These are phyloP conservation scores for Triplophysa dalaica DNA, from an alignment of 2,113 vertebrate species.

Conservation along the genomic window DNA sequence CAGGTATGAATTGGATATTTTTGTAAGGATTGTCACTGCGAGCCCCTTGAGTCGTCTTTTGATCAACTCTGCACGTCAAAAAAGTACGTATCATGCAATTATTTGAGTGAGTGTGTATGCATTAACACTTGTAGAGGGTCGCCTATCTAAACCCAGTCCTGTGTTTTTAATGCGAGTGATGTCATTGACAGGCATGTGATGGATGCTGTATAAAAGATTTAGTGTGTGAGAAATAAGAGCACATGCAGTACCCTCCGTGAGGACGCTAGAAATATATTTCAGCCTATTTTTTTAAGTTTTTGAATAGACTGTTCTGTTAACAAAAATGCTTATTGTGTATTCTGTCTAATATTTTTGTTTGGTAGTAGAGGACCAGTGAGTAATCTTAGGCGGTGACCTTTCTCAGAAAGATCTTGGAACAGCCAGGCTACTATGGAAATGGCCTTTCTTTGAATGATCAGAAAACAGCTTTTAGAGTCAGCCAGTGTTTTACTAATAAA, in stretches of 20 bases:
- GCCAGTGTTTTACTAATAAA: neutral
- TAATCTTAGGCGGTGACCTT: neutral
- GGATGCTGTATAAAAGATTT: neutral
- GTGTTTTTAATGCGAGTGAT: slow-evolving; percentile 23
- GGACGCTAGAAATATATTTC: neutral
- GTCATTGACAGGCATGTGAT: slow-evolving; percentile 25
- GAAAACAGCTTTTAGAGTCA: neutral
- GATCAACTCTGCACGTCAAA: slow-evolving; percentile 33
- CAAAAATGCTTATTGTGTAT: neutral
- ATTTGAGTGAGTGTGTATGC: neutral
- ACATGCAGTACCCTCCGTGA: neutral
- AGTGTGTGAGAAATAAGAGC: neutral
- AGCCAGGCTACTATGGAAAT: neutral
- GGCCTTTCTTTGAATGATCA: neutral
- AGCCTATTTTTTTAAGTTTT: neutral
- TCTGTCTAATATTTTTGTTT: neutral
- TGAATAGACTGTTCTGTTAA: neutral
- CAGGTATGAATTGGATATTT: slow-evolving; percentile 44
- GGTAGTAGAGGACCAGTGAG: neutral
- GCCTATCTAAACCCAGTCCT: neutral
- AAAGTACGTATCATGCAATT: slow-evolving; percentile 66
- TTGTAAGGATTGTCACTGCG: slow-evolving; percentile 33
- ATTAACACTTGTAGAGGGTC: neutral
- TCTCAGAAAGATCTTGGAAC: neutral
- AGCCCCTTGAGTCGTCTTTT: slow-evolving; percentile 36